Conservation (phyloP, 2,797 vertebrate species). For the Chanos chanos region DNA sequence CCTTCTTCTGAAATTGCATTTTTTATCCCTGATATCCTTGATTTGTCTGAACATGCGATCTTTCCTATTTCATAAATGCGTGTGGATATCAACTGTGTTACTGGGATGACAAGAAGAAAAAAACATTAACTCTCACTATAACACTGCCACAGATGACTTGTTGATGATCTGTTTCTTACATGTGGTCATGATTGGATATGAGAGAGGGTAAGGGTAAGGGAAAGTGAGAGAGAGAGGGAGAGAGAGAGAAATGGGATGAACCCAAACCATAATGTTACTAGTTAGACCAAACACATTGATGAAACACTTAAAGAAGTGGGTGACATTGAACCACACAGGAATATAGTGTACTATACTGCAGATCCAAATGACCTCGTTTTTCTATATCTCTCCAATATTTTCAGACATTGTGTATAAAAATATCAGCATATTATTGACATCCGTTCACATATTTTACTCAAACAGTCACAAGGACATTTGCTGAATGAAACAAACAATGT, state of each 20-base stretch:
- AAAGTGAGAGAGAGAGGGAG: neutral
- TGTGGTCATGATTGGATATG: constrained; percentile 15
- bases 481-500: too few species aligned
- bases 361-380: too few species aligned
- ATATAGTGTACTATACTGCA: too few species aligned
- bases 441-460: too few species aligned
- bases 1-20: constrained; percentile 23
- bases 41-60: constrained; percentile 9
- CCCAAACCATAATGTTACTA: too few species aligned
- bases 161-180: constrained; percentile 13
- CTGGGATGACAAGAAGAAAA: constrained; percentile 16
- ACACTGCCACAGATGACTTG: constrained; percentile 16
- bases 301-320: too few species aligned
- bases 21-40: constrained; percentile 1
- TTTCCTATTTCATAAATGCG: constrained; percentile 10
- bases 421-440: too few species aligned
- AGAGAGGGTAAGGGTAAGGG: neutral
- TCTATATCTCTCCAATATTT: too few species aligned
- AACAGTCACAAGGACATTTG: too few species aligned
- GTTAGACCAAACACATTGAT: too few species aligned
- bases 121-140: neutral
- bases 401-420: too few species aligned
- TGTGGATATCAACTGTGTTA: neutral
- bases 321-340: too few species aligned
- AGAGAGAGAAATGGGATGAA: neutral